These are phyloP conservation scores for Drosophila persimilis DNA, from an alignment of 1,140 invertebrate genomes.

Conservation along the genomic window DNA sequence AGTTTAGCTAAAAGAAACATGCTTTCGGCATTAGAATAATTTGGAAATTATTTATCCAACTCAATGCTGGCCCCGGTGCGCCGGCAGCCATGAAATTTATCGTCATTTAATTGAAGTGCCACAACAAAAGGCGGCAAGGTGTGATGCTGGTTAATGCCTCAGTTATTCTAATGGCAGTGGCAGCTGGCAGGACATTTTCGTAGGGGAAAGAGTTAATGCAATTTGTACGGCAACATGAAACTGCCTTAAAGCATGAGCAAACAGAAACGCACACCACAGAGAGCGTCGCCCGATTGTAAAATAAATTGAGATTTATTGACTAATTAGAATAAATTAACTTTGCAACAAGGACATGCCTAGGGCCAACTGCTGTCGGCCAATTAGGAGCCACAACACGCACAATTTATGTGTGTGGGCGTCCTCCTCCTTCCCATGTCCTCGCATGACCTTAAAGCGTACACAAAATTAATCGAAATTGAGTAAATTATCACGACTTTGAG, in stretches of 20 bases:
- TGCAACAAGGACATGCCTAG: constrained; percentile 52
- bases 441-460: constrained; percentile 31
- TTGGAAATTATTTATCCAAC: constrained; percentile 27
- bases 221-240: constrained; percentile 42
- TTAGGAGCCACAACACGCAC: constrained; percentile 38
- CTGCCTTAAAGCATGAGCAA: constrained; percentile 44
- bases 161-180: constrained; percentile 54
- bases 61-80: background rate
- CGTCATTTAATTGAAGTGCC: constrained; percentile 56
- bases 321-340: constrained; percentile 81
- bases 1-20: background rate
- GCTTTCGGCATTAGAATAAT: constrained; percentile 26
- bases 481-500: background rate
- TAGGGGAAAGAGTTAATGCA: constrained; percentile 13
- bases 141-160: constrained; percentile 70
- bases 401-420: constrained; percentile 30
- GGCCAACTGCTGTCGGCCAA: constrained; percentile 47
- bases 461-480: constrained; percentile 44
- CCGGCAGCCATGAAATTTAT: constrained; percentile 39
- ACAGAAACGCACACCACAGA: constrained; percentile 15
- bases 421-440: background rate
- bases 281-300: constrained; percentile 35
- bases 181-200: constrained; percentile 31
- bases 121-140: constrained; percentile 55
- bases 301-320: constrained; percentile 81